phyloP scores from a whole-genome alignment of 2,113 vertebrate genomes.

The Poeciliopsis prolifica region DNA sequence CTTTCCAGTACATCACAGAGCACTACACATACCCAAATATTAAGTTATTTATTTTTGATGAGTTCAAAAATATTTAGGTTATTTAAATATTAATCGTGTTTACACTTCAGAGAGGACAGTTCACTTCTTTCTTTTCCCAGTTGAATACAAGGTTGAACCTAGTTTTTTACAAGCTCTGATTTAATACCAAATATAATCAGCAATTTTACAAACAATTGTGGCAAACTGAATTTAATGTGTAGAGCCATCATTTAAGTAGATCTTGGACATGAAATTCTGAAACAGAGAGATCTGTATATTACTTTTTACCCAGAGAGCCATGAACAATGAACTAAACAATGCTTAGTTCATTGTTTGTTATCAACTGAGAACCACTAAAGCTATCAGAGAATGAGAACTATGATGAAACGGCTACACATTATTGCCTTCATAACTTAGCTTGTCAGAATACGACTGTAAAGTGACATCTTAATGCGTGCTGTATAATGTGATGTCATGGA shows the following conservation, averaged over 20 bases:
- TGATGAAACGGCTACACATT: slow-evolving; percentile 11
- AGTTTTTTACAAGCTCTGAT: not conserved
- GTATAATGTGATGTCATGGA: slow-evolving; percentile 13
- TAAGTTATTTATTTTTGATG: too few species aligned
- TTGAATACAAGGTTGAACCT: not conserved
- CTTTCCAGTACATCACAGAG: too few species aligned
- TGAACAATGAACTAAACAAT: too few species aligned
- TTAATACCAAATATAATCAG: not conserved
- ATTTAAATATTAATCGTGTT: too few species aligned
- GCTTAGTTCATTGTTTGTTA: slow-evolving; percentile 5
- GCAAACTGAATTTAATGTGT: slow-evolving; percentile 11
- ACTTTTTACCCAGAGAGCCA: slow-evolving; percentile 7
- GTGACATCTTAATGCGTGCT: slow-evolving; percentile 7
- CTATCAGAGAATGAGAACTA: slow-evolving; percentile 11
- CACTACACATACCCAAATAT: too few species aligned
- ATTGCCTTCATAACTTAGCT: slow-evolving; percentile 13
- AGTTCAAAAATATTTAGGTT: too few species aligned
- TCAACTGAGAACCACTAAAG: slow-evolving; percentile 8
- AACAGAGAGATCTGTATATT: not conserved
- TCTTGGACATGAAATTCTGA: slow-evolving; percentile 1
- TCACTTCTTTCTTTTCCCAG: too few species aligned
- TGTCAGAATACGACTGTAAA: not conserved
- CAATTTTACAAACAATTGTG: slow-evolving; percentile 17
- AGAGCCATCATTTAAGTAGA: slow-evolving; percentile 20
- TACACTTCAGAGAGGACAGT: too few species aligned